Percentiles rank a stretch among this genome's conserved stretches.
Evolutionary conservation across 2,797 vertebrate species (phyloP).

Genomic region (Anguilla anguilla): DNA sequence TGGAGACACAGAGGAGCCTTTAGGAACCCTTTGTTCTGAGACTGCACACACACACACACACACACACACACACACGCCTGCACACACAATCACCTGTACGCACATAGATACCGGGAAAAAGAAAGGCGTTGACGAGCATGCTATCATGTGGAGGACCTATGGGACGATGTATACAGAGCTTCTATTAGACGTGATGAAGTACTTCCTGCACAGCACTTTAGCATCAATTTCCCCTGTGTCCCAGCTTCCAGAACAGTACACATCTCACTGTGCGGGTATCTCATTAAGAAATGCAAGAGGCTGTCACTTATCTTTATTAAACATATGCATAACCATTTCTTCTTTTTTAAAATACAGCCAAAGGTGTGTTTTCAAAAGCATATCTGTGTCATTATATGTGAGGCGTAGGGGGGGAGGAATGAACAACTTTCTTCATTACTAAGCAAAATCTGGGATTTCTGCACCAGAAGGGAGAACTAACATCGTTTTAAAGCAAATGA

Average conservation of each 20-base stretch:
- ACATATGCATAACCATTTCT: constrained; percentile 74
- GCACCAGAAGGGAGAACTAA: constrained; percentile 62
- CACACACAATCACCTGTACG: too few relatives aligned
- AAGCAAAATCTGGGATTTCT: constrained; percentile 71
- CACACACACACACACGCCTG: background rate
- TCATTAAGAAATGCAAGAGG: constrained; percentile 82
- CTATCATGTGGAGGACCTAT: constrained; percentile 52
- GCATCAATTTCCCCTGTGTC: constrained; percentile 65
- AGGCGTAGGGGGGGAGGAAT: constrained; percentile 53
- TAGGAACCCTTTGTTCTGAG: background rate
- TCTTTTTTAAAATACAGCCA: constrained; percentile 45
- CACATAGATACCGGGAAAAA: constrained; percentile 25
- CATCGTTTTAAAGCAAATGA: constrained; percentile 73
- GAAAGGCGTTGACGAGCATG: constrained; percentile 41
- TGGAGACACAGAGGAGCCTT: too few relatives aligned
- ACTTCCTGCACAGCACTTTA: constrained; percentile 56
- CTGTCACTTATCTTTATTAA: constrained; percentile 83
- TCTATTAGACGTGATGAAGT: constrained; percentile 79
- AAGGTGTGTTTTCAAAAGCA: constrained; percentile 76
- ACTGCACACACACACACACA: constrained; percentile 27
- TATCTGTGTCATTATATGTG: constrained; percentile 71
- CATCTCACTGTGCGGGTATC: constrained; percentile 64
- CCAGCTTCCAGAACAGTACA: constrained; percentile 54
- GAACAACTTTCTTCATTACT: constrained; percentile 76
- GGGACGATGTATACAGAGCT: constrained; percentile 69